These are phyloP conservation scores for Agrotis puta DNA, from an alignment of 2,888 invertebrate species.

Conservation along the genomic window DNA sequence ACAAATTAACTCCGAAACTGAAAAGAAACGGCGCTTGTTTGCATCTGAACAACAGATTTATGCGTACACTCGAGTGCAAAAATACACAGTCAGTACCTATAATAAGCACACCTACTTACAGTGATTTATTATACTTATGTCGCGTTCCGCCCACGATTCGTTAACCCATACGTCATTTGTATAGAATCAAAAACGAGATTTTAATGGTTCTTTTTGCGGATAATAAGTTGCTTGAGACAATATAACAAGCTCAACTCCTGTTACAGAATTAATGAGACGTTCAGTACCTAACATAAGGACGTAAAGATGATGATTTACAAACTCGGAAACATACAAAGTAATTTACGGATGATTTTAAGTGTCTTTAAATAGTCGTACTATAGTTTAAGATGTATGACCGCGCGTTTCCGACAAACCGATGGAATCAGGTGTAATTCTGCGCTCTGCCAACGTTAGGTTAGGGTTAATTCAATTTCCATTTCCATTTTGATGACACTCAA, in stretches of 20 bases:
- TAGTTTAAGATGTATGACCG: slow-evolving; percentile 33
- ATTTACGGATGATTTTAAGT: slow-evolving; percentile 58
- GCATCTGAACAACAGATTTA: slow-evolving; percentile 64
- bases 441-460: slow-evolving; percentile 45
- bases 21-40: slow-evolving; percentile 53
- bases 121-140: slow-evolving; percentile 71
- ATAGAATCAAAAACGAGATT: slow-evolving; percentile 62
- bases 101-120: slow-evolving; percentile 58
- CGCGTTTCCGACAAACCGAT: slow-evolving; percentile 55
- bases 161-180: slow-evolving; percentile 64
- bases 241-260: slow-evolving; percentile 52
- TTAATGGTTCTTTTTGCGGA: slow-evolving; percentile 65
- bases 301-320: slow-evolving; percentile 79
- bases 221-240: slow-evolving; percentile 49
- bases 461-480: too few species aligned
- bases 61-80: slow-evolving; percentile 65
- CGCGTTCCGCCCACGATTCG: slow-evolving; percentile 68
- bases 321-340: slow-evolving; percentile 69
- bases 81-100: slow-evolving; percentile 58
- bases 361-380: slow-evolving; percentile 27
- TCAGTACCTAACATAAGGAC: slow-evolving; percentile 67
- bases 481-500: too few species aligned
- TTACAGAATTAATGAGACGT: slow-evolving; percentile 61
- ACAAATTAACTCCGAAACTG: slow-evolving; percentile 44
- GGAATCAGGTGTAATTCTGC: slow-evolving; percentile 60